Conservation (phyloP, 2,797 vertebrate genomes). For the Sebastes goodei region DNA sequence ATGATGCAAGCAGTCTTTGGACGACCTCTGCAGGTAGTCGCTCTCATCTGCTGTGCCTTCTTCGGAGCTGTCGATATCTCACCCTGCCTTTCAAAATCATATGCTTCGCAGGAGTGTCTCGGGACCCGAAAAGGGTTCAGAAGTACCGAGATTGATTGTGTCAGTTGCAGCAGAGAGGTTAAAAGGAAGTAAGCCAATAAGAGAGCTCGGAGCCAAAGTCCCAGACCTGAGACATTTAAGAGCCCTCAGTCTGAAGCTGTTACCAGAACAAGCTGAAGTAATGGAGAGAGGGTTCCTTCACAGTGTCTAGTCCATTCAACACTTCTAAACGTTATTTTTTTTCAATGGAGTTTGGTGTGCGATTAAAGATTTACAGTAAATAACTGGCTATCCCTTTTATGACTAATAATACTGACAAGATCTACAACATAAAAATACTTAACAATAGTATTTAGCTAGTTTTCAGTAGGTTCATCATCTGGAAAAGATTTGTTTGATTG, state of each 20-base stretch:
- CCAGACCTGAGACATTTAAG: constrained; percentile 33
- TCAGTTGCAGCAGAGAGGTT: constrained; percentile 44
- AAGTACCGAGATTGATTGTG: constrained; percentile 30
- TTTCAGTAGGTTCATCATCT: background rate
- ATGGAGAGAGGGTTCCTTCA: constrained; percentile 8
- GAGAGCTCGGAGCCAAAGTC: constrained; percentile 30
- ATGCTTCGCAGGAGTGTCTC: background rate
- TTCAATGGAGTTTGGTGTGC: background rate
- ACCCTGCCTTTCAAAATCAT: constrained; percentile 10
- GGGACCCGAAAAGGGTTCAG: background rate
- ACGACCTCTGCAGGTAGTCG: constrained; percentile 26
- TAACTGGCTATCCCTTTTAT: background rate
- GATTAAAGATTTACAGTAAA: background rate
- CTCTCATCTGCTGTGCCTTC: constrained; percentile 35
- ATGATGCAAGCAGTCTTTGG: constrained; percentile 18
- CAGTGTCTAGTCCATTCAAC: background rate
- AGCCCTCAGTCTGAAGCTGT: constrained; percentile 32
- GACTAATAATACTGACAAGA: background rate
- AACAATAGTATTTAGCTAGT: background rate
- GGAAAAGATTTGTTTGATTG: background rate
- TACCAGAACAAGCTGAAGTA: background rate
- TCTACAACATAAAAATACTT: background rate
- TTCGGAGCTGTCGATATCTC: constrained; percentile 16
- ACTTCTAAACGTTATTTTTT: background rate
- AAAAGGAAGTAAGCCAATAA: constrained; percentile 48